Evolutionary conservation across 2,113 vertebrate species (phyloP).

Genomic region (Sarotherodon lohbergeri): DNA sequence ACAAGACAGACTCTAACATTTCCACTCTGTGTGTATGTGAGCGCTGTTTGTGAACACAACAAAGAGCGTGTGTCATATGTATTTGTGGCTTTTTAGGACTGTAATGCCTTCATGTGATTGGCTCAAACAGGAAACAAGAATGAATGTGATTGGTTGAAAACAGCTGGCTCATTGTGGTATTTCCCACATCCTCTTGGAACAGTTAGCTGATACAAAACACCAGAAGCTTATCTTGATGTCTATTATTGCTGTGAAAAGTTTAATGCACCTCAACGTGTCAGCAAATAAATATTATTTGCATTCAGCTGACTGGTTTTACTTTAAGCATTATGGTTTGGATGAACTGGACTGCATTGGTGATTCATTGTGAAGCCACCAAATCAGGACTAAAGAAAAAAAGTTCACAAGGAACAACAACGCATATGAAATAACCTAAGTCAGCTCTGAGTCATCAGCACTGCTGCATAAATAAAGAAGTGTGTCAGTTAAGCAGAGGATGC

Average conservation of each 20-base stretch:
- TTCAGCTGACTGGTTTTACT: not conserved
- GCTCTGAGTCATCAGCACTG: not conserved
- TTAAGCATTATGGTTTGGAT: not conserved
- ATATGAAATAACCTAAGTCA: not conserved
- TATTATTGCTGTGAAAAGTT: not conserved
- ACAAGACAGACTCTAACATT: not conserved
- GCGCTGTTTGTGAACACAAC: not conserved
- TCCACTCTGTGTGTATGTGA: not conserved
- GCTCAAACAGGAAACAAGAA: not conserved
- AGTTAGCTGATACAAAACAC: not conserved
- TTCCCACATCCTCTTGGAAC: not conserved
- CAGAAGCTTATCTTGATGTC: not conserved
- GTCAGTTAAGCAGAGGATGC: constrained; percentile 16
- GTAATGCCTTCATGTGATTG: not conserved
- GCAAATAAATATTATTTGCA: not conserved
- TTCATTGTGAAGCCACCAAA: not conserved
- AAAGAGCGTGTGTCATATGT: constrained; percentile 24
- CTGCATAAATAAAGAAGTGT: constrained; percentile 5
- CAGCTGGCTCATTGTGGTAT: not conserved
- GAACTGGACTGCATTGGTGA: not conserved
- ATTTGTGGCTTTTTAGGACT: not conserved
- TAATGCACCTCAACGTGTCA: not conserved
- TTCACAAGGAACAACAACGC: not conserved
- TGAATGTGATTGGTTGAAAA: not conserved
- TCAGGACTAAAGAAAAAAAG: not conserved